Evolutionary conservation across 2,888 invertebrate species (phyloP), one percentile per base, ranked within the genome.

Genomic region (Acheta domesticus): DNA sequence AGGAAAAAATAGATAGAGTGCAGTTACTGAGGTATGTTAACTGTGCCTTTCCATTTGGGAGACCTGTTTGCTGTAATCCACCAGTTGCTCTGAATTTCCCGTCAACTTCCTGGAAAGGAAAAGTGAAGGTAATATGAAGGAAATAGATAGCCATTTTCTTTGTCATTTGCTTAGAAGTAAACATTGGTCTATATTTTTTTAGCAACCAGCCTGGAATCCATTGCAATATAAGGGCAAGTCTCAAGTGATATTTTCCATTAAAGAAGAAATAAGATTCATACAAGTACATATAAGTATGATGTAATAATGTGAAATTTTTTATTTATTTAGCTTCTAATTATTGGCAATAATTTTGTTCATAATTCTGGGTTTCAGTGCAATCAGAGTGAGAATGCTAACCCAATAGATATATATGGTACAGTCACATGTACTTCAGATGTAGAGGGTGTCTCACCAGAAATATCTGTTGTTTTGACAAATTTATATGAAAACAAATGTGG

Each of bases 191-290:
- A 19, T 76, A 14, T 11, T 48, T 79, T n/a, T 75, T 19, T 62
- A 79, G 79, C 77, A 79, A 77, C 77, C 79, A 19, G 49, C 77
- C 4, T 79, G 79, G 79, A 80, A 80, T 62, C 78, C 80, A 49
- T 75, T 75, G 11, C 75, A 48, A 12, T 50, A 80, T 20, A 80
- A 75, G 75, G 78, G 75, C 12, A 80, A 80, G 21, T 78, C 80
- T 36, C 80, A 80, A 50, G n/a, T 80, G 36, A 36, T 73, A 74
- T 50, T 78, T 20, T 74, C 77, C 20, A 76, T 80, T 73, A 80
- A 50, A 48, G 80, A 80, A 62, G 80, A 77, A 80, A 48, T 80
- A 11, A 12, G 80, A 74, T 78, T 73, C 62, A 78, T 76, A 12
- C 80, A 80, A 74, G 79, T 79, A 77, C 48, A 16, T 14, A 76